Conservation (phyloP, 2,797 vertebrate genomes). For the Lithobates sylvaticus region DNA sequence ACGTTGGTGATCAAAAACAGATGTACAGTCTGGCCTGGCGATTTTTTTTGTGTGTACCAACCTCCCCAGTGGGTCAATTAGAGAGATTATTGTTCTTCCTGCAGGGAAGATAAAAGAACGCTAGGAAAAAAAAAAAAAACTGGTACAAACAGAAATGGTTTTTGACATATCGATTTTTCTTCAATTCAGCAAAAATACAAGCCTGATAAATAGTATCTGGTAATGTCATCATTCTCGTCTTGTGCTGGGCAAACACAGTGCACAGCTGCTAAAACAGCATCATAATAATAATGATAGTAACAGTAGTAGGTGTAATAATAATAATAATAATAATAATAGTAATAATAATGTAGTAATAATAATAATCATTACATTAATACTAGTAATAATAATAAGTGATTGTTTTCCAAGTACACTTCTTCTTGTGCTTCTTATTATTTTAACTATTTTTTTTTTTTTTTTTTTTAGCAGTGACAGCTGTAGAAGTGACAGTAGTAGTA, state of each 20-base stretch:
- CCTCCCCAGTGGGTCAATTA: conserved; percentile 99
- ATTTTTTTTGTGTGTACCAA: conserved; percentile 78
- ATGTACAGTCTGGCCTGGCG: conserved; percentile 87
- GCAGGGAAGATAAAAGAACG: conserved; percentile 90
- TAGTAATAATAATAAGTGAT: too few species aligned
- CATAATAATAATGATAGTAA: neutral
- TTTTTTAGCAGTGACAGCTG: neutral
- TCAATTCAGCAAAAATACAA: conserved; percentile 76
- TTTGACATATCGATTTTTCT: conserved; percentile 91
- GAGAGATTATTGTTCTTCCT: conserved; percentile 99
- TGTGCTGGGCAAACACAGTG: conserved; percentile 48
- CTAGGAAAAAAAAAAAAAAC: conserved; percentile 76
- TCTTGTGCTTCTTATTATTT: too few species aligned
- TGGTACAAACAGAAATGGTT: conserved; percentile 88
- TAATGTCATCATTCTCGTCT: conserved; percentile 68
- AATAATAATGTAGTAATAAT: neutral
- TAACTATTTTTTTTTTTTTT: too few species aligned
- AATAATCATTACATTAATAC: neutral
- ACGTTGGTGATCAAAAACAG: conserved; percentile 88
- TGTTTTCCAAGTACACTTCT: too few species aligned
- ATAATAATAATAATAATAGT: neutral
- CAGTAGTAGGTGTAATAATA: neutral
- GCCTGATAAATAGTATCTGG: conserved; percentile 75
- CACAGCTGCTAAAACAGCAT: neutral
- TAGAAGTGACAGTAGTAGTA: neutral